Percentiles rank a stretch among this genome's conserved stretches.
These are phyloP conservation scores for Melipona quadrifasciata DNA, from an alignment of 1,140 invertebrate genomes.

Conservation along the genomic window DNA sequence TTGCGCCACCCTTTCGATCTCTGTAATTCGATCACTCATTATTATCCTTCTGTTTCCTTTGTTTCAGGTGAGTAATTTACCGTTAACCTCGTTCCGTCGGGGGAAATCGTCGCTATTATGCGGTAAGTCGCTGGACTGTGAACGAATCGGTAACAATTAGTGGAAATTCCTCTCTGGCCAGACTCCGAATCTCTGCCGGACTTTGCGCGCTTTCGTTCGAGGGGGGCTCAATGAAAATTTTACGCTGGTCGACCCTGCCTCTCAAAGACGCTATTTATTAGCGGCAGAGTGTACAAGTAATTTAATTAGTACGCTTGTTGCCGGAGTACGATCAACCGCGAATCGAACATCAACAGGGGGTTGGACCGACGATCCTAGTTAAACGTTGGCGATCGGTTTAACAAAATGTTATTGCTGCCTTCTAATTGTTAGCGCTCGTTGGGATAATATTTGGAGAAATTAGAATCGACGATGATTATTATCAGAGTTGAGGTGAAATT, in stretches of 20 bases:
- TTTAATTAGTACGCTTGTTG: slow-evolving; percentile 19
- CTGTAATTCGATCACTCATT: slow-evolving; percentile 40
- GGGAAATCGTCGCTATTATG: slow-evolving; percentile 67
- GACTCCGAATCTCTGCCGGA: slow-evolving; percentile 7
- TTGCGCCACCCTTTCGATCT: neutral
- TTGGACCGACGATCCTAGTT: neutral
- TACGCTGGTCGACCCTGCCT: neutral
- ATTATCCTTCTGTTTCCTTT: slow-evolving; percentile 56
- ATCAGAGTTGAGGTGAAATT: neutral
- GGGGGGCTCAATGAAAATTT: neutral
- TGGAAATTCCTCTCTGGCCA: slow-evolving; percentile 59
- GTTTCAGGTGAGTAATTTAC: slow-evolving; percentile 71
- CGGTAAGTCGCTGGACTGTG: slow-evolving; percentile 65
- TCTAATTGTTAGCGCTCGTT: neutral
- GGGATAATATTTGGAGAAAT: neutral
- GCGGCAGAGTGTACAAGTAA: neutral
- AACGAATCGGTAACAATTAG: slow-evolving; percentile 72
- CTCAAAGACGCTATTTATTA: slow-evolving; percentile 21
- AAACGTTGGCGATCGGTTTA: neutral
- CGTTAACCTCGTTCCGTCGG: slow-evolving; percentile 44
- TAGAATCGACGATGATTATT: neutral
- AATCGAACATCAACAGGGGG: neutral
- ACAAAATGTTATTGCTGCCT: neutral
- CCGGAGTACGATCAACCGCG: neutral
- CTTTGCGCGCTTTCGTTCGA: neutral